A percentile compares a stretch with the other conserved stretches of the same genome.
Evolutionary conservation across 2,797 vertebrate genomes (phyloP).

Genomic region (Danionella dracula): DNA sequence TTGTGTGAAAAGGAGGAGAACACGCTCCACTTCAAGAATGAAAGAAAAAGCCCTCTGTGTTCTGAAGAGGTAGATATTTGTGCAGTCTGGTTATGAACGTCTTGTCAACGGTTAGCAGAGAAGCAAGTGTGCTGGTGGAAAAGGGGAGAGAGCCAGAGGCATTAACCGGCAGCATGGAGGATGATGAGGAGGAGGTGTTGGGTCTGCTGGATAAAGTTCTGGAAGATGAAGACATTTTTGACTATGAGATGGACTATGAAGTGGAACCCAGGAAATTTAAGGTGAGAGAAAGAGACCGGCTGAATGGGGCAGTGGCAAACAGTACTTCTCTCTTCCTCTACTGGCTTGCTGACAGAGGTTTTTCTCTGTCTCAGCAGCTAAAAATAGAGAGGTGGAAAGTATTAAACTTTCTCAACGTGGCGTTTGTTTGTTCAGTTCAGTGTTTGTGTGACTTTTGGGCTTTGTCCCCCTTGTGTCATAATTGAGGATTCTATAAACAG

Average conservation of each 20-base stretch:
- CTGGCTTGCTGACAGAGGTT: conserved; percentile 19
- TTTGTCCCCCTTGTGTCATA: neutral
- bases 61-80: neutral
- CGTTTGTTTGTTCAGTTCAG: conserved; percentile 33
- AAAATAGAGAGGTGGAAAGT: conserved; percentile 53
- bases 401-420: conserved; percentile 42
- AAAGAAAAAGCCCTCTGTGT: neutral
- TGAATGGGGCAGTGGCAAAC: neutral
- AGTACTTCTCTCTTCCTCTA: conserved; percentile 4
- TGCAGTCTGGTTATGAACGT: neutral
- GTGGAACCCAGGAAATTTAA: conserved; percentile 60
- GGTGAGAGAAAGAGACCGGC: conserved; percentile 57
- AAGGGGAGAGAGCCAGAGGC: conserved; percentile 24
- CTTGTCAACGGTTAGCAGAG: neutral
- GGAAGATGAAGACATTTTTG: conserved; percentile 82
- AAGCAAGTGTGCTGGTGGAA: neutral
- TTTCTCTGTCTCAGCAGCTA: conserved; percentile 32
- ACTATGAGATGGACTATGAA: conserved; percentile 79
- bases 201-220: conserved; percentile 89
- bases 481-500: neutral
- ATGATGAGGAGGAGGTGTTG: conserved; percentile 92
- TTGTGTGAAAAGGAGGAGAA: conserved; percentile 3
- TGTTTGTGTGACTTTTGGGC: neutral
- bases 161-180: conserved; percentile 68
- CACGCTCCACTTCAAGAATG: neutral